phyloP scores from a whole-genome alignment of 2,797 vertebrate species.

The Microctenopoma lineatum region DNA sequence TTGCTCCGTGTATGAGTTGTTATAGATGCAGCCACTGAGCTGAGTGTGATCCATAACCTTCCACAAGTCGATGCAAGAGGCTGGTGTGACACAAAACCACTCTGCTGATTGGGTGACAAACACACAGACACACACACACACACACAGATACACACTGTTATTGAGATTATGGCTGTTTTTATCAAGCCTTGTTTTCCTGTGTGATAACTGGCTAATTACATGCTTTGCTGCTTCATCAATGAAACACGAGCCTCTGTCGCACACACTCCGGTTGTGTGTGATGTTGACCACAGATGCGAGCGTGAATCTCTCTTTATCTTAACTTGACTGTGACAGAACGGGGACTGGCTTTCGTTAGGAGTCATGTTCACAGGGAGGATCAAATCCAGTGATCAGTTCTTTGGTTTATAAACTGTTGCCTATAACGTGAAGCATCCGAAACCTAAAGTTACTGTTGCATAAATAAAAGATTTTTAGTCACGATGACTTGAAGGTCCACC shows the following conservation, averaged over 20 bases:
- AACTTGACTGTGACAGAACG: not conserved
- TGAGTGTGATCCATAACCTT: slow-evolving; percentile 38
- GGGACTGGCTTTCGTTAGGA: not conserved
- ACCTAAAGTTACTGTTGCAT: not conserved
- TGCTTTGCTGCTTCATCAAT: slow-evolving; percentile 61
- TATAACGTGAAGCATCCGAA: not conserved
- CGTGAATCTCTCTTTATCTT: slow-evolving; percentile 1
- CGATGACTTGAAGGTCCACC: not conserved
- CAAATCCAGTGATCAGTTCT: too few relatives aligned
- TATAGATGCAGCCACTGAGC: slow-evolving; percentile 24
- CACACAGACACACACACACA: not conserved
- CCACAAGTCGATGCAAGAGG: slow-evolving; percentile 28
- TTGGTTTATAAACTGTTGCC: too few relatives aligned
- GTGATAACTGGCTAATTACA: slow-evolving; percentile 68
- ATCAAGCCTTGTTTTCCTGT: slow-evolving; percentile 57
- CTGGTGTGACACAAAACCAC: slow-evolving; percentile 38
- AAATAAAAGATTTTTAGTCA: not conserved
- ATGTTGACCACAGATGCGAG: slow-evolving; percentile 39
- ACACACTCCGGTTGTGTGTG: slow-evolving; percentile 28
- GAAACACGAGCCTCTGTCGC: slow-evolving; percentile 62
- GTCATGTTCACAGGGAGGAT: not conserved
- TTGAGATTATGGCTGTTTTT: slow-evolving; percentile 53
- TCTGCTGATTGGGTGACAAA: slow-evolving; percentile 49
- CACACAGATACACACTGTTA: slow-evolving; percentile 10
- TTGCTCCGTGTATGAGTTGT: slow-evolving; percentile 14